Evolutionary conservation across 1,140 invertebrate species (phyloP).

Genomic region (Ceratosolen fusciceps): DNA sequence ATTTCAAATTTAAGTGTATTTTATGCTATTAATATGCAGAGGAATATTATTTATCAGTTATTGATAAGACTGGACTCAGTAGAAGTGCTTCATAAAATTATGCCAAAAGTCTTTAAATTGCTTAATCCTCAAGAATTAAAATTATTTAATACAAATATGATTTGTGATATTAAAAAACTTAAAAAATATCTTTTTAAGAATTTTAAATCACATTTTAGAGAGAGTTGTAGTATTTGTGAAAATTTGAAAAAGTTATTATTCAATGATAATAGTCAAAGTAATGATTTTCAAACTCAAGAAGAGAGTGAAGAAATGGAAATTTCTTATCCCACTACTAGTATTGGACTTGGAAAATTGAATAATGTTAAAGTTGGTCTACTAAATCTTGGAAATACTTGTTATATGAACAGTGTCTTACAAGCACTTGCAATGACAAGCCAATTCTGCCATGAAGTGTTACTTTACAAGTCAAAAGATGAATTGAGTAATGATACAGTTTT

Average conservation of each 20-base stretch:
- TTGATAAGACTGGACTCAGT: neutral
- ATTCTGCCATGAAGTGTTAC: slow-evolving; percentile 74
- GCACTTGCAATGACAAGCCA: slow-evolving; percentile 85
- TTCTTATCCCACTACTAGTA: slow-evolving; percentile 46
- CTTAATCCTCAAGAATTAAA: neutral
- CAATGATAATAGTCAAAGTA: slow-evolving; percentile 46
- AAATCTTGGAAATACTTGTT: slow-evolving; percentile 90
- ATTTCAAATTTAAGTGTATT: slow-evolving; percentile 25
- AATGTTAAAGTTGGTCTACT: slow-evolving; percentile 80
- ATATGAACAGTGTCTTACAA: slow-evolving; percentile 89
- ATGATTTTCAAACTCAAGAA: slow-evolving; percentile 53
- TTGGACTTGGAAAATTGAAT: slow-evolving; percentile 51
- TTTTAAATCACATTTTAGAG: slow-evolving; percentile 53
- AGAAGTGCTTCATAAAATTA: slow-evolving; percentile 21
- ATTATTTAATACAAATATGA: no score
- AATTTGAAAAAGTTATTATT: neutral
- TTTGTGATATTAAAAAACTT: slow-evolving; percentile 14
- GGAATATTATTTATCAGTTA: slow-evolving; percentile 31
- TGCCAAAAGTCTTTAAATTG: neutral
- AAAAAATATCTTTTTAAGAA: slow-evolving; percentile 24
- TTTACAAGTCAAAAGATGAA: slow-evolving; percentile 56
- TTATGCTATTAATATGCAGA: neutral
- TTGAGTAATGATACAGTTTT: slow-evolving; percentile 72
- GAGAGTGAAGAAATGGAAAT: slow-evolving; percentile 53
- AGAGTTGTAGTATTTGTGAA: neutral